Conservation (phyloP, 1,140 invertebrate species). For the Coelopa frigida region DNA sequence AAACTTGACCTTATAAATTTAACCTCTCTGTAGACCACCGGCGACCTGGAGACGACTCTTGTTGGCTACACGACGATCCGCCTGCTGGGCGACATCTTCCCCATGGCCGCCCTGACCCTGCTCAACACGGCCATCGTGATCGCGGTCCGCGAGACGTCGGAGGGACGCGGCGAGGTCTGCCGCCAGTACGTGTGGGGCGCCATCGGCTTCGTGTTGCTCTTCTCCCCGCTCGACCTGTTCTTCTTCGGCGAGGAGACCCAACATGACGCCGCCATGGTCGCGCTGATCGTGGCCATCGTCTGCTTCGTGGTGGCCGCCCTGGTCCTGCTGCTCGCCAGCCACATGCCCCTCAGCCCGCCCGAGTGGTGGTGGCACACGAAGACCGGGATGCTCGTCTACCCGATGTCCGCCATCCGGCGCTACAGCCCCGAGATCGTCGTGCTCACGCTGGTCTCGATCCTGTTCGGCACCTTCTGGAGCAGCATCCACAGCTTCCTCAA, state of each 20-base stretch:
- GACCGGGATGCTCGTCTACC: conserved; percentile 63
- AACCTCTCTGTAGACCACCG: conserved; percentile 33
- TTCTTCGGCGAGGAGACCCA: conserved; percentile 20
- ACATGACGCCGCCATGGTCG: conserved; percentile 16
- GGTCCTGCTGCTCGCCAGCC: conserved; percentile 30
- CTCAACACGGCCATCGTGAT: conserved; percentile 71
- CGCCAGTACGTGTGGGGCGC: conserved; percentile 71
- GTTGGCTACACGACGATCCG: conserved; percentile 65
- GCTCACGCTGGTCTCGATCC: conserved; percentile 58
- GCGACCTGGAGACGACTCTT: conserved; percentile 58
- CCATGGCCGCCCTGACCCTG: conserved; percentile 61
- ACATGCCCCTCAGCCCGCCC: conserved; percentile 67
- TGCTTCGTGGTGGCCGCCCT: conserved; percentile 43
- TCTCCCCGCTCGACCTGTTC: conserved; percentile 58
- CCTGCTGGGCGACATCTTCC: conserved; percentile 67
- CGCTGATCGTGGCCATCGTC: conserved; percentile 56
- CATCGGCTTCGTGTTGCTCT: conserved; percentile 62
- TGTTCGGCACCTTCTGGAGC: conserved; percentile 70
- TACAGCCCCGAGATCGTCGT: conserved; percentile 64
- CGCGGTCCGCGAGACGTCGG: conserved; percentile 68
- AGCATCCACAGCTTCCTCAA: conserved; percentile 68
- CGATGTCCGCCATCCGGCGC: conserved; percentile 63
- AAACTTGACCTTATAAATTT: background rate
- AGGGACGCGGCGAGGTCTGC: conserved; percentile 70
- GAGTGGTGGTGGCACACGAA: conserved; percentile 78